phyloP scores from a whole-genome alignment of 2,113 vertebrate species.

The Mystacornis crossleyi region DNA sequence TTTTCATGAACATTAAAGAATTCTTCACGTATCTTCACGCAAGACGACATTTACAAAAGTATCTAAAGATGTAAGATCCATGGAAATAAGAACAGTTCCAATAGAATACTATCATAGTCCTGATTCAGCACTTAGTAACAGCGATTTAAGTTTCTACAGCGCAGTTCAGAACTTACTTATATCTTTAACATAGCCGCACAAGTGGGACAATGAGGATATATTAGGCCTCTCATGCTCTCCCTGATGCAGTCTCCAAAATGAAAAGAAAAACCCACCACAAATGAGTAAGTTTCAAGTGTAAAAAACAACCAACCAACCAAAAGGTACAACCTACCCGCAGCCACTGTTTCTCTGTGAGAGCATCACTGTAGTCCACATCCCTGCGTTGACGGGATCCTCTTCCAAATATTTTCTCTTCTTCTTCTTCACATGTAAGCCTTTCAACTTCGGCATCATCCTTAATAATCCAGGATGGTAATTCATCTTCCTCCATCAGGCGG shows the following conservation, averaged over 20 bases:
- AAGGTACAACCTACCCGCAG: constrained; percentile 78
- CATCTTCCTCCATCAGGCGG: constrained; percentile 96
- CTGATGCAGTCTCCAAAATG: not conserved
- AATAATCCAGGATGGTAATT: constrained; percentile 96
- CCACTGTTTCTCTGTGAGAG: constrained; percentile 98
- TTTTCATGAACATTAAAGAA: not conserved
- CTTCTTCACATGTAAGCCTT: constrained; percentile 93
- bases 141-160: not conserved
- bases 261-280: not conserved
- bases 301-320: not conserved
- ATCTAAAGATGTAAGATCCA: not conserved
- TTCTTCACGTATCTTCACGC: not conserved
- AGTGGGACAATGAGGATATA: not conserved
- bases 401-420: constrained; percentile 97
- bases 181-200: not conserved
- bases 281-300: not conserved
- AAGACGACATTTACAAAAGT: accelerated
- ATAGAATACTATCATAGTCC: not conserved
- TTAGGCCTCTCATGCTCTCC: not conserved
- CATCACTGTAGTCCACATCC: constrained; percentile 97
- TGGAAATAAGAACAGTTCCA: not conserved
- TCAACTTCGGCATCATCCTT: constrained; percentile 98
- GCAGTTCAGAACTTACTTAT: not conserved
- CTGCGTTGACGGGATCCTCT: constrained; percentile 92
- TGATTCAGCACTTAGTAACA: not conserved